Evolutionary conservation across 2,888 invertebrate genomes (phyloP).

Genomic region (Agonopterix alstromeriana): DNA sequence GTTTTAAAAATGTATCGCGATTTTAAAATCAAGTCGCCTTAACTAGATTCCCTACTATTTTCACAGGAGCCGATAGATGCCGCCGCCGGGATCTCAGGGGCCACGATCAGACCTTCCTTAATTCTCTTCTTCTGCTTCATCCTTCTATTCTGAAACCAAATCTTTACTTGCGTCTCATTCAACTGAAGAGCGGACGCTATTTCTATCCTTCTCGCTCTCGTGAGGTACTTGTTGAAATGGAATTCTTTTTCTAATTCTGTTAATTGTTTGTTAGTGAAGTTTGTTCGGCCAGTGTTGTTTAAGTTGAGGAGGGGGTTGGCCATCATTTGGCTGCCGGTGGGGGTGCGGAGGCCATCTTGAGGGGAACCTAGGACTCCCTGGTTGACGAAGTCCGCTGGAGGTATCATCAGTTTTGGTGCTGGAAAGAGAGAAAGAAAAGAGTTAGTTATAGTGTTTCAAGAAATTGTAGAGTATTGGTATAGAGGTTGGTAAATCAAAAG

Average conservation of each 20-base stretch:
- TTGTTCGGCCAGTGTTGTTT: slow-evolving; percentile 95
- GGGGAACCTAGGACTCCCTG: slow-evolving; percentile 68
- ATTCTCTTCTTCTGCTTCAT: slow-evolving; percentile 99
- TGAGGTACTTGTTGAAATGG: slow-evolving; percentile 99
- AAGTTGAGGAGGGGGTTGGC: slow-evolving; percentile 66
- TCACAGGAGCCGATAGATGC: slow-evolving; percentile 78
- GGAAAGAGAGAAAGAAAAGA: slow-evolving; percentile 40
- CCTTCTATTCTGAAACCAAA: slow-evolving; percentile 98
- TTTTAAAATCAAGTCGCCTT: slow-evolving; percentile 23
- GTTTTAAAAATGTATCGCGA: not conserved
- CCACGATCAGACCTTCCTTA: slow-evolving; percentile 90
- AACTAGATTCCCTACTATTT: slow-evolving; percentile 84
- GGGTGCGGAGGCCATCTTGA: slow-evolving; percentile 65
- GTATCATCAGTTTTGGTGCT: slow-evolving; percentile 82
- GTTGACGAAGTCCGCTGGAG: slow-evolving; percentile 66
- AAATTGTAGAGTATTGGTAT: too few relatives aligned
- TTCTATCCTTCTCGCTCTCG: slow-evolving; percentile 96
- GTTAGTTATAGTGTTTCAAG: not conserved
- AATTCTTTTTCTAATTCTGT: slow-evolving; percentile 99
- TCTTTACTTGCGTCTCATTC: slow-evolving; percentile 98
- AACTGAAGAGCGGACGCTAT: slow-evolving; percentile 97
- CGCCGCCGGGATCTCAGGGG: slow-evolving; percentile 70
- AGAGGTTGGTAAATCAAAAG: too few relatives aligned
- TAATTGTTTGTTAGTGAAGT: slow-evolving; percentile 99
- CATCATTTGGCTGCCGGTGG: slow-evolving; percentile 64